phyloP scores from a whole-genome alignment of 2,113 vertebrate species.

The Seriola rivoliana region DNA sequence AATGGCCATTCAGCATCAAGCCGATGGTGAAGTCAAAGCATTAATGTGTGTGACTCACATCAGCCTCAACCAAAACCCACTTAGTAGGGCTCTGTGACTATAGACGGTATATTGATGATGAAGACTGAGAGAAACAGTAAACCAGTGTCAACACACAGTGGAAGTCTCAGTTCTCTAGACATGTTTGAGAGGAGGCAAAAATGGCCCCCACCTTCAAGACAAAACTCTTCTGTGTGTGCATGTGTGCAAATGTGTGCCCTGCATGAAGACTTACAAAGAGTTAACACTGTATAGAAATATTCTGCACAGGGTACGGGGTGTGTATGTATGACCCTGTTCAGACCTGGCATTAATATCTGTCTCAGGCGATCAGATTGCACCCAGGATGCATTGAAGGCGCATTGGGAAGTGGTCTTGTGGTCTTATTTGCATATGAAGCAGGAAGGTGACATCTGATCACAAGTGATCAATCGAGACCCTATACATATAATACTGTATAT shows the following conservation, averaged over 20 bases:
- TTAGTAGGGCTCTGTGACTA: not conserved
- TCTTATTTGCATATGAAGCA: too few relatives aligned
- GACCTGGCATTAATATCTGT: too few relatives aligned
- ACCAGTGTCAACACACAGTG: slow-evolving; percentile 22
- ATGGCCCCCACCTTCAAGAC: not conserved
- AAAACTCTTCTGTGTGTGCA: not conserved
- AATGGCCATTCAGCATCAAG: not conserved
- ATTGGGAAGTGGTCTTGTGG: too few relatives aligned
- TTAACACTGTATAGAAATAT: not conserved
- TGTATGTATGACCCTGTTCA: too few relatives aligned
- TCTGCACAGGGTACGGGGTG: not conserved
- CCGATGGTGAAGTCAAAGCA: not conserved
- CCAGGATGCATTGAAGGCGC: too few relatives aligned
- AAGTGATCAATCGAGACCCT: too few relatives aligned
- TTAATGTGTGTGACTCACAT: slow-evolving; percentile 23
- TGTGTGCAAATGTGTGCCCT: not conserved
- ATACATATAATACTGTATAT: too few relatives aligned
- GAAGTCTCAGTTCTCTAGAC: slow-evolving; percentile 15
- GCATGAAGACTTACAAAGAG: not conserved
- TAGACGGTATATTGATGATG: not conserved
- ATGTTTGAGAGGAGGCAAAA: not conserved
- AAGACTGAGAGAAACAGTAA: not conserved
- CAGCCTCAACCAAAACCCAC: not conserved
- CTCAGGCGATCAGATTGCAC: too few relatives aligned
- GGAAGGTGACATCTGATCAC: too few relatives aligned